phyloP scores from a whole-genome alignment of 2,113 vertebrate genomes.

The Sorex fumeus region DNA sequence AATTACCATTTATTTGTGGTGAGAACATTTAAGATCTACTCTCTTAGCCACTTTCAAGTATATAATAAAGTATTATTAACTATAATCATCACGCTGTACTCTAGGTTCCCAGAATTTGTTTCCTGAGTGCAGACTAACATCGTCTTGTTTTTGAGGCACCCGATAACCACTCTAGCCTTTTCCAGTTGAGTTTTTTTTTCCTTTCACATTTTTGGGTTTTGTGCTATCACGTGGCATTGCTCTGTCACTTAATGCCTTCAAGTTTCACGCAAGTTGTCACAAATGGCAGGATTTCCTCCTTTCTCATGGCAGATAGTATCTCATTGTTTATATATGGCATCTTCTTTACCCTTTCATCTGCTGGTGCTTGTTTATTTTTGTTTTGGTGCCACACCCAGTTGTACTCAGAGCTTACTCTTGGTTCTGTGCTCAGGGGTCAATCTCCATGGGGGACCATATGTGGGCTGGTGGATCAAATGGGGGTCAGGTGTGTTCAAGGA shows the following conservation, averaged over 20 bases:
- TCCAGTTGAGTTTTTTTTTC: neutral
- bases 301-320: neutral
- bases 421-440: no score
- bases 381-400: no score
- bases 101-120: neutral
- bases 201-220: no score
- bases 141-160: no score
- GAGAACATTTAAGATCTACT: neutral
- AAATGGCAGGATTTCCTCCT: neutral
- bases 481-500: no score
- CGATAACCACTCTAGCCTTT: neutral
- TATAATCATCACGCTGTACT: neutral
- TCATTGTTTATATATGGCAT: neutral
- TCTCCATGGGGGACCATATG: no score
- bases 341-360: neutral
- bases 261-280: neutral
- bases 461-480: no score
- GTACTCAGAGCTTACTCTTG: no score
- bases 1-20: neutral
- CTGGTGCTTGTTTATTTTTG: neutral
- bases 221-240: no score
- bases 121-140: neutral
- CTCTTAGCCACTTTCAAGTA: neutral
- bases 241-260: neutral
- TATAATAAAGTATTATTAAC: neutral